phyloP scores from a whole-genome alignment of 2,113 vertebrate species.

The Misgurnus anguillicaudatus region DNA sequence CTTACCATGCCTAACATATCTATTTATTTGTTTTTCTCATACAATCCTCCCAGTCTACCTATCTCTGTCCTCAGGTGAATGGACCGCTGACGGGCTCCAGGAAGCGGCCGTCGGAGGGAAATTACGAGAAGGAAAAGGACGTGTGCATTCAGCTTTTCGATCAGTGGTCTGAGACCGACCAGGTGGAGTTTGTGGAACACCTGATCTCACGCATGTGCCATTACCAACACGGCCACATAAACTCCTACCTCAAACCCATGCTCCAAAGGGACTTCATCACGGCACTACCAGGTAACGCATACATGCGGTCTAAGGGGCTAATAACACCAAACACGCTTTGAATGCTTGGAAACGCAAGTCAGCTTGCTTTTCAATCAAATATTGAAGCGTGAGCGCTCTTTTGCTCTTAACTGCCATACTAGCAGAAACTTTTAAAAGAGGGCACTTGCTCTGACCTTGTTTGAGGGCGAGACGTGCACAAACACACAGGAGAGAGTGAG shows the following conservation, averaged over 20 bases:
- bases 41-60: background rate
- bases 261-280: slow-evolving; percentile 99
- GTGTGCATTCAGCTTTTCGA: slow-evolving; percentile 98
- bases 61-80: slow-evolving; percentile 80
- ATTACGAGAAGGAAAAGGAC: slow-evolving; percentile 98
- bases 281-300: slow-evolving; percentile 88
- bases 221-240: slow-evolving; percentile 99
- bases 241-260: slow-evolving; percentile 99
- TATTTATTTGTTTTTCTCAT: background rate
- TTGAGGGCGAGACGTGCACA: too few relatives aligned
- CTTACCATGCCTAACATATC: background rate
- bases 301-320: too few relatives aligned
- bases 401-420: too few relatives aligned
- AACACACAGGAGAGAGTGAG: too few relatives aligned
- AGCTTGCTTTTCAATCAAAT: too few relatives aligned
- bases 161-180: slow-evolving; percentile 99
- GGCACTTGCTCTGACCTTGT: too few relatives aligned
- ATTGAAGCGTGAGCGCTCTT: too few relatives aligned
- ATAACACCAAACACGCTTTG: too few relatives aligned
- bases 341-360: too few relatives aligned
- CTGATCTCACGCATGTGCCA: slow-evolving; percentile 99
- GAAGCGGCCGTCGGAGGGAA: slow-evolving; percentile 95
- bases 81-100: slow-evolving; percentile 92
- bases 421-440: too few relatives aligned
- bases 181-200: slow-evolving; percentile 98